A percentile compares a stretch with the other conserved stretches of the same genome.
These are phyloP conservation scores for Brachionus manjavacas DNA, from an alignment of 1,140 invertebrate species.

Conservation along the genomic window DNA sequence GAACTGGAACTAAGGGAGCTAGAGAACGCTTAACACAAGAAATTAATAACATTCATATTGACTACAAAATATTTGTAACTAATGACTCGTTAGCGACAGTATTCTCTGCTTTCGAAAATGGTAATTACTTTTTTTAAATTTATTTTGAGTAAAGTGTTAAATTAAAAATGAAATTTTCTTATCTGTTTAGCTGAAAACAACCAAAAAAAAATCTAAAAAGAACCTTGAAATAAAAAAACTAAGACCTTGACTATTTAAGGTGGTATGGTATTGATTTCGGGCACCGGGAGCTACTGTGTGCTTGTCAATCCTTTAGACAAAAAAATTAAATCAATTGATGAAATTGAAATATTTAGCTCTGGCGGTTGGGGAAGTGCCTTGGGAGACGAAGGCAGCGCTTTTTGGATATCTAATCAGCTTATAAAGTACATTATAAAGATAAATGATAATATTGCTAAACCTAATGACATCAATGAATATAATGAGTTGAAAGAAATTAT, in stretches of 20 bases:
- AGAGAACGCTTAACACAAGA: background rate
- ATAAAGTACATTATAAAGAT: constrained; percentile 64
- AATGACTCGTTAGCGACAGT: constrained; percentile 22
- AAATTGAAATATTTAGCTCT: background rate
- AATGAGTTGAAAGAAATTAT: background rate
- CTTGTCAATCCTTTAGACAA: constrained; percentile 67
- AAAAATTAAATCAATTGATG: background rate
- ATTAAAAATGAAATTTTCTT: background rate
- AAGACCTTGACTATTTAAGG: constrained; percentile 54
- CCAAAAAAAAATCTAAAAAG: background rate
- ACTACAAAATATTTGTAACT: constrained; percentile 15
- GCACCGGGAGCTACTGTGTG: constrained; percentile 79
- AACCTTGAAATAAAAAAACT: background rate
- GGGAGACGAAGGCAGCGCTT: constrained; percentile 78
- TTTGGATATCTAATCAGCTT: constrained; percentile 74
- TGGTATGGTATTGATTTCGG: constrained; percentile 86
- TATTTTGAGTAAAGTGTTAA: too few species aligned
- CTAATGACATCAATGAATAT: background rate
- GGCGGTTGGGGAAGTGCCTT: constrained; percentile 92
- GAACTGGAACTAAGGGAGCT: background rate
- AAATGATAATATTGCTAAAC: background rate
- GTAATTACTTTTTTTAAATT: background rate
- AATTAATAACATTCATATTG: background rate
- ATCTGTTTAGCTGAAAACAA: background rate
- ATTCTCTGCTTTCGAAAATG: constrained; percentile 32